Percentiles rank a stretch among this genome's conserved stretches.
Conservation (phyloP, 2,113 vertebrate genomes). For the Hemibagrus wyckioides region DNA sequence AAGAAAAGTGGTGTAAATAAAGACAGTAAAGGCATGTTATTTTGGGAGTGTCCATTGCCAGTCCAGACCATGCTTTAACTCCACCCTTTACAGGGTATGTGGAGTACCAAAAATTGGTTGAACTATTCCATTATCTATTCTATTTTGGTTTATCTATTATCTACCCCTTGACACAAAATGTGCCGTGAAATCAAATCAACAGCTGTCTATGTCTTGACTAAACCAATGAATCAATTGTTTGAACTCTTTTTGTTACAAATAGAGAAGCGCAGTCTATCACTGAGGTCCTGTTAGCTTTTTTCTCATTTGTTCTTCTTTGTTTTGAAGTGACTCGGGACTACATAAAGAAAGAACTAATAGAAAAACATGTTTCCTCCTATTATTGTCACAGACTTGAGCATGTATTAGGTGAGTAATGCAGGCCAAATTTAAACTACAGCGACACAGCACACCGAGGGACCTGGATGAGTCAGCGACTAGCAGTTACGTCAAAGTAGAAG, state of each 20-base stretch:
- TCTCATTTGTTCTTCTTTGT: conserved; percentile 2
- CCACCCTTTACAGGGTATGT: neutral
- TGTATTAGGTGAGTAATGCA: conserved; percentile 25
- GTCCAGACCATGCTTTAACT: neutral
- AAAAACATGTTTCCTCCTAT: neutral
- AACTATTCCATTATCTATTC: too few relatives aligned
- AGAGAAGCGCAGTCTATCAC: neutral
- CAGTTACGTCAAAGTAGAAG: neutral
- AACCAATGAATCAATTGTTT: neutral
- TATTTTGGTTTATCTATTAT: neutral
- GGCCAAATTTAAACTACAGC: conserved; percentile 26
- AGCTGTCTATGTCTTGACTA: neutral
- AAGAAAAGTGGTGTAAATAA: too few relatives aligned
- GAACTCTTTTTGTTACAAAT: neutral
- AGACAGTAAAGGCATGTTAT: too few relatives aligned
- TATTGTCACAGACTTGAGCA: conserved; percentile 1
- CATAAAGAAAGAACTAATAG: neutral
- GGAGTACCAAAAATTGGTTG: neutral
- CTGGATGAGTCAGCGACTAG: conserved; percentile 27
- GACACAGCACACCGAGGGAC: conserved; percentile 1
- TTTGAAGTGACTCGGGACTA: neutral
- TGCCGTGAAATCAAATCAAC: neutral
- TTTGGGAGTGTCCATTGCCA: too few relatives aligned
- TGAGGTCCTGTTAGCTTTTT: neutral
- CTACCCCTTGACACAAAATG: neutral